Evolutionary conservation across 53 echinoderm and acorn worm genomes (phyloP).

Genomic region (Astropecten irregularis): DNA sequence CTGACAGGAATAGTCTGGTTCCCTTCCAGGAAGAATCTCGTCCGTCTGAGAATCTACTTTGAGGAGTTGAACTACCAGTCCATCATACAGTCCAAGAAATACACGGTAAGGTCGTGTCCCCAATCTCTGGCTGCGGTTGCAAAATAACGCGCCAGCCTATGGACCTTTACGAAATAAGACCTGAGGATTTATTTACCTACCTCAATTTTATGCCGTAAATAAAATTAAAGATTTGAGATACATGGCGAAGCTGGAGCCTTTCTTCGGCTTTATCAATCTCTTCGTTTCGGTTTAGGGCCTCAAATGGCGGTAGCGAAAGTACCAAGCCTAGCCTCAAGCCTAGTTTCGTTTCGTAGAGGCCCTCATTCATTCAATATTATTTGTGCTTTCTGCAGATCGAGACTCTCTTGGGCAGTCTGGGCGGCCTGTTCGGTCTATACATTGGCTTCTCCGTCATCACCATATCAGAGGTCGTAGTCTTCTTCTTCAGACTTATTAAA

Average conservation of each 20-base stretch:
- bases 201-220: too few species aligned
- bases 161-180: not conserved
- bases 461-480: conserved; percentile 62
- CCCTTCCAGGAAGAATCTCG: conserved; percentile 72
- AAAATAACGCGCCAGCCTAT: not conserved
- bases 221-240: too few species aligned
- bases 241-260: too few species aligned
- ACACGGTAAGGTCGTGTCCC: conserved; percentile 84
- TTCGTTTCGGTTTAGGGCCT: too few species aligned
- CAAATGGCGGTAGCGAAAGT: too few species aligned
- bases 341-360: too few species aligned
- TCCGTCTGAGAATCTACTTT: conserved; percentile 78
- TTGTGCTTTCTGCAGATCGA: conserved; percentile 65
- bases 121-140: too few species aligned
- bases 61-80: conserved; percentile 90
- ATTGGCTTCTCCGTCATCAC: conserved; percentile 78
- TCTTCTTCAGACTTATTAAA: conserved; percentile 40
- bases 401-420: conserved; percentile 70
- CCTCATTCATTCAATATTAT: too few species aligned
- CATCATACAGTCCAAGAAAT: conserved; percentile 64
- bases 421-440: conserved; percentile 81
- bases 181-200: not conserved
- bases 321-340: too few species aligned
- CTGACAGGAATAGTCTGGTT: not conserved
- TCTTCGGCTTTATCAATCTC: too few species aligned